Conservation (phyloP, 2,113 vertebrate species). For the Nerophis lumbriciformis region DNA sequence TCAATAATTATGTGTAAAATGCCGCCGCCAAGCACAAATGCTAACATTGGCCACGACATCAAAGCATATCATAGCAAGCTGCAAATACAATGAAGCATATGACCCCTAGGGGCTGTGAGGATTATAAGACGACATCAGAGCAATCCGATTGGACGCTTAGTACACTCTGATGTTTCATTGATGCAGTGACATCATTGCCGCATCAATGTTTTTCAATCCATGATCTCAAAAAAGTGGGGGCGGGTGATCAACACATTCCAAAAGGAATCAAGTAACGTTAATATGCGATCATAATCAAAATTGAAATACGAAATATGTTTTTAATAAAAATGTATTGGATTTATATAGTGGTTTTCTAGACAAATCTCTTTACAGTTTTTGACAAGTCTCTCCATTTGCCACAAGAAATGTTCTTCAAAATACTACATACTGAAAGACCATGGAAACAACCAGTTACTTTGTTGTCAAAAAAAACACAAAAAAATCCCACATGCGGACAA, state of each 20-base stretch:
- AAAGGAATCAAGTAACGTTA: not conserved
- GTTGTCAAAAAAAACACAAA: no score
- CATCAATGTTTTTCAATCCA: not conserved
- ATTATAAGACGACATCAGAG: not conserved
- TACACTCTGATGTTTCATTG: not conserved
- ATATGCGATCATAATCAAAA: not conserved
- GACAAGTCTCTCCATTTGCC: no score
- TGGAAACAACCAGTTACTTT: no score
- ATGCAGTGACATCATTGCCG: not conserved
- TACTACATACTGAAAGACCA: no score
- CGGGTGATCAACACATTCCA: not conserved
- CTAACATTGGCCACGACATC: not conserved
- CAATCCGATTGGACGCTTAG: not conserved
- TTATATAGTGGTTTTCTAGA: no score
- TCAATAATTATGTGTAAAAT: not conserved
- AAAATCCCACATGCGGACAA: no score
- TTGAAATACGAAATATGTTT: no score
- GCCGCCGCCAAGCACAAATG: no score
- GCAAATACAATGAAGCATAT: not conserved
- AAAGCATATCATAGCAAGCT: conserved; percentile 1
- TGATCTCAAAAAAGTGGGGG: not conserved
- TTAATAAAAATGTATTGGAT: no score
- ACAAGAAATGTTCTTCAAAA: no score
- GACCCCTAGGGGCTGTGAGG: not conserved
- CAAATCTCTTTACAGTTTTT: no score